Evolutionary conservation across 2,888 invertebrate species (phyloP), one percentile per base, ranked within the genome.

Genomic region (Cantharis flavilabris): DNA sequence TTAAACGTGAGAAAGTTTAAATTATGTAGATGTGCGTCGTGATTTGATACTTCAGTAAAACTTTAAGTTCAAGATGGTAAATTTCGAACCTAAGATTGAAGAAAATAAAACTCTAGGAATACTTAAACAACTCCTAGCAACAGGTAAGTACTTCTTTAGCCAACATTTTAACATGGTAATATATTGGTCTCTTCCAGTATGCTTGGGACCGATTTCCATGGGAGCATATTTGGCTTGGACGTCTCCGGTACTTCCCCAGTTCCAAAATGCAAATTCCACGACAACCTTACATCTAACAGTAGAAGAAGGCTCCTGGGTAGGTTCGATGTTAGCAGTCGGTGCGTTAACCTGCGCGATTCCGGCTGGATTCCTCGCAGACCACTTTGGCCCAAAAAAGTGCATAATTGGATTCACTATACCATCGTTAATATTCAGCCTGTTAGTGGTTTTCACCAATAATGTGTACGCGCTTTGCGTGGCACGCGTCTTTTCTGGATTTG

Each of bases 171-270:
- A n/a, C n/a, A n/a, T n/a, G n/a, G n/a, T n/a, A n/a, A 23, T 23
- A 26, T 26, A 9, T 9, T 26, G 9, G 7, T 9, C 1, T 26
- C 1, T 26, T 26, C 9, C 65, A 28, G 33, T 67, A 9, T 67
- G 28, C 7, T 3, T 30, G 28, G 28, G 28, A 30, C 28, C 9
- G 11, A 14, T 49, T 49, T 90, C 92, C 9, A 93, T 92, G 0
- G 95, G 95, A 16, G 92, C 92, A 0, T 92, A 92, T 18, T 86
- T 95, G 13, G 94, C 94, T 1, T 96, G 95, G 94, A 93, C 95
- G 0, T 93, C 95, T 0, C 94, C 95, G 1, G 94, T 94, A 0
- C 85, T 95, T 14, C 92, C 92, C 0, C 92, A 93, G 82, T 86
- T 93, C 28, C 84, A 84, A 80, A 28, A 73, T 23, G 67, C 67